Conservation (phyloP, 2,888 invertebrate genomes). For the Agelastica alni region DNA sequence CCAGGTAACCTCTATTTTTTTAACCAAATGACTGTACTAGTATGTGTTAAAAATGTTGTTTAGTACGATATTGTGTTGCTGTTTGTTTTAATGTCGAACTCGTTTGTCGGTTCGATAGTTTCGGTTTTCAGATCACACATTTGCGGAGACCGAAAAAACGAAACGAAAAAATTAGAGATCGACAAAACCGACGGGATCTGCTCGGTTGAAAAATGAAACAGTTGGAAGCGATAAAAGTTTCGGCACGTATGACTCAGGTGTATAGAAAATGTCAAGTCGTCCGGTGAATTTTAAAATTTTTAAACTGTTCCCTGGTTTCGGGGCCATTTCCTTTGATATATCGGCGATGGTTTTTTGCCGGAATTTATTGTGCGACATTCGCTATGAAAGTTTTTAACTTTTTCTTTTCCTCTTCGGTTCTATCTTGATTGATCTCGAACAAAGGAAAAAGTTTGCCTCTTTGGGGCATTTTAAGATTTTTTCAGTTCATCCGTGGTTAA, state of each 20-base stretch:
- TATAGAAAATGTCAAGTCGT: slow-evolving; percentile 13
- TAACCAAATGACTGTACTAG: too few species aligned
- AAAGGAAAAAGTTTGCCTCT: too few species aligned
- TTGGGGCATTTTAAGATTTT: too few species aligned
- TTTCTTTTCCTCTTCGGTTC: slow-evolving; percentile 1
- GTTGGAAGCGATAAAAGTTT: slow-evolving; percentile 11
- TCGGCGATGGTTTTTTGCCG: slow-evolving; percentile 8
- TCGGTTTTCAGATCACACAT: too few species aligned
- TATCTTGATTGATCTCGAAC: too few species aligned
- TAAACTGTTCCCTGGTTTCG: slow-evolving; percentile 16
- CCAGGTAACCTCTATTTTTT: too few species aligned
- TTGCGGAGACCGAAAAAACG: too few species aligned
- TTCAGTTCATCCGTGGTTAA: too few species aligned
- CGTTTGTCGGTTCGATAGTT: too few species aligned
- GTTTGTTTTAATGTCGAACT: too few species aligned
- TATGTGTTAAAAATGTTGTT: too few species aligned
- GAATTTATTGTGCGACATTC: slow-evolving; percentile 19
- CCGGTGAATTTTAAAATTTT: slow-evolving; percentile 25
- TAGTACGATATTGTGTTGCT: too few species aligned
- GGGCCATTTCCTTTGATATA: slow-evolving; percentile 15
- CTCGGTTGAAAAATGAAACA: slow-evolving; percentile 10
- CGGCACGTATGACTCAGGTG: slow-evolving; percentile 20
- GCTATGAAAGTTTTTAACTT: slow-evolving; percentile 11
- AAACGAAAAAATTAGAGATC: slow-evolving; percentile 8
- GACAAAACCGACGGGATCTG: slow-evolving; percentile 2